Evolutionary conservation across 1,140 invertebrate genomes (phyloP).

Genomic region (Spodoptera frugiperda): DNA sequence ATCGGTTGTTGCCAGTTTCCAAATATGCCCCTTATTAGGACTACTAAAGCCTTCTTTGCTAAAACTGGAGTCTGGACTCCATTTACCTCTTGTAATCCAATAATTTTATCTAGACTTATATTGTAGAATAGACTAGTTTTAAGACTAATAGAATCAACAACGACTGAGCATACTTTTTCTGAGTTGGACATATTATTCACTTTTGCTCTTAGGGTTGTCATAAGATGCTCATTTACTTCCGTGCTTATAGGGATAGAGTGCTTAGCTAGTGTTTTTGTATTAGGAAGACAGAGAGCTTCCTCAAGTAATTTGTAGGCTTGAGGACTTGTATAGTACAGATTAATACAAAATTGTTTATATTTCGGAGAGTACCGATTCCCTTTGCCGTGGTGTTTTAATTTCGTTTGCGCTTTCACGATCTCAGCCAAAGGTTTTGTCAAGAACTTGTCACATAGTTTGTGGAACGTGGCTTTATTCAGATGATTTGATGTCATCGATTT

Average conservation of each 20-base stretch:
- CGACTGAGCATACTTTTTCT: slow-evolving; percentile 18
- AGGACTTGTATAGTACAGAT: slow-evolving; percentile 52
- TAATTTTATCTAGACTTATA: slow-evolving; percentile 20
- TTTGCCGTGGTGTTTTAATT: slow-evolving; percentile 10
- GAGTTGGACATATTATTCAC: slow-evolving; percentile 9
- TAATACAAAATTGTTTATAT: slow-evolving; percentile 52
- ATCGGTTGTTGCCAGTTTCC: slow-evolving; percentile 28
- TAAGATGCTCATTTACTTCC: slow-evolving; percentile 19
- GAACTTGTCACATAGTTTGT: slow-evolving; percentile 20
- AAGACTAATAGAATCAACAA: neutral
- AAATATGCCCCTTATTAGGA: slow-evolving; percentile 23
- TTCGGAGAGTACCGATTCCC: slow-evolving; percentile 42
- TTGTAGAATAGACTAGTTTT: slow-evolving; percentile 16
- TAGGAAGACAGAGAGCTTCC: slow-evolving; percentile 40
- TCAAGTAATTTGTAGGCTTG: slow-evolving; percentile 49
- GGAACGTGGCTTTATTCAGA: neutral
- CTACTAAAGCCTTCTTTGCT: slow-evolving; percentile 9
- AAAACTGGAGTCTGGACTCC: slow-evolving; percentile 1
- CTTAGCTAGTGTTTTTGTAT: slow-evolving; percentile 41
- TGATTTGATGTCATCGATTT: neutral
- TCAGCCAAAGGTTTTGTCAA: slow-evolving; percentile 22
- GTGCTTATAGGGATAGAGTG: slow-evolving; percentile 38
- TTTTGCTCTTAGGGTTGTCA: slow-evolving; percentile 4
- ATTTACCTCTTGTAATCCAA: slow-evolving; percentile 20
- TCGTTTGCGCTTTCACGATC: slow-evolving; percentile 17